Percentiles rank a stretch among this genome's conserved stretches.
Evolutionary conservation across 2,888 invertebrate species (phyloP).

Genomic region (Trachelus stipa): DNA sequence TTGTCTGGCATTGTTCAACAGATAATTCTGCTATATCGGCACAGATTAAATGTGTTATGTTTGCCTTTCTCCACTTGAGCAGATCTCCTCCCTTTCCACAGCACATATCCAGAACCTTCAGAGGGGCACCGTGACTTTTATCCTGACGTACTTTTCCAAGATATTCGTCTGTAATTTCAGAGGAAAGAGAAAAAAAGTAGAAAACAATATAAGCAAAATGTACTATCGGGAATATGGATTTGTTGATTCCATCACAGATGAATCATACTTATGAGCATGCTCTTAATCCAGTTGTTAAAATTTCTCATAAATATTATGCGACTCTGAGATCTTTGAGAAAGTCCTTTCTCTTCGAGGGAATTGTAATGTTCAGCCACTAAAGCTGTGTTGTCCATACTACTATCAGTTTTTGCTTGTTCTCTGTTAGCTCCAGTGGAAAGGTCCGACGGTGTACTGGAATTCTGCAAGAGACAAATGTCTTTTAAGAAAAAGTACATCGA

Average conservation of each 20-base stretch:
- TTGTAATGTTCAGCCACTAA: constrained; percentile 96
- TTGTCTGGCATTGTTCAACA: constrained; percentile 87
- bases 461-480: constrained; percentile 26
- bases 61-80: constrained; percentile 92
- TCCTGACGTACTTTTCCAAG: constrained; percentile 74
- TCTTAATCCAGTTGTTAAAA: constrained; percentile 99
- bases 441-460: constrained; percentile 44
- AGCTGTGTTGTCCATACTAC: constrained; percentile 66
- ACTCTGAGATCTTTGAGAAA: constrained; percentile 84
- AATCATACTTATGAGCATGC: constrained; percentile 87
- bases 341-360: constrained; percentile 83
- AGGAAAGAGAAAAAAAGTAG: too few species aligned
- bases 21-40: constrained; percentile 95
- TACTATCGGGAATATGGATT: neutral
- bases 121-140: constrained; percentile 75
- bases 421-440: constrained; percentile 41
- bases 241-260: constrained; percentile 13
- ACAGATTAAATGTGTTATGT: constrained; percentile 86
- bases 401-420: constrained; percentile 28
- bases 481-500: neutral
- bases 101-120: constrained; percentile 91
- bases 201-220: too few species aligned
- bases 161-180: constrained; percentile 66
- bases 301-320: constrained; percentile 94
- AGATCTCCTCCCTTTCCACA: constrained; percentile 99